Percentiles rank a stretch among this genome's conserved stretches.
Conservation (phyloP, 2,797 vertebrate species). For the Arctocebus calabarensis region DNA sequence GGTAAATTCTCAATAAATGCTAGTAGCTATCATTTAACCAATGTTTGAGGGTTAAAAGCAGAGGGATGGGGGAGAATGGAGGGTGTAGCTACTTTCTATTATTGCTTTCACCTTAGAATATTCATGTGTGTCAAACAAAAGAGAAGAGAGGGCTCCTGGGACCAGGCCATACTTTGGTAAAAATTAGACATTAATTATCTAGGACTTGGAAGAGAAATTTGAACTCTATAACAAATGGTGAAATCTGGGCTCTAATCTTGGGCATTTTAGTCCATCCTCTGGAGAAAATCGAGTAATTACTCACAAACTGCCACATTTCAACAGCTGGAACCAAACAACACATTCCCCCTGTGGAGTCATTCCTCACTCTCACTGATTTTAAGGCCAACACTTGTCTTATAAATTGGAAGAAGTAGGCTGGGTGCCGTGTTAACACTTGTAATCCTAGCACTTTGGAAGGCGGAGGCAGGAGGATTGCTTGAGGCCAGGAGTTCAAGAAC, state of each 20-base stretch:
- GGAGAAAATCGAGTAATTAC: conserved; percentile 54
- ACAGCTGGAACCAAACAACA: conserved; percentile 16
- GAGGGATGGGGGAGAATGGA: background rate
- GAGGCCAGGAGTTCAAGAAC: background rate
- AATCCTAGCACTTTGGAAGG: background rate
- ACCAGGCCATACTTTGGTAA: background rate
- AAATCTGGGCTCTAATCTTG: background rate
- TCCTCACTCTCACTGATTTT: conserved; percentile 43
- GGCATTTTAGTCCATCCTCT: background rate
- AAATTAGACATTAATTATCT: background rate
- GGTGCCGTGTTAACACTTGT: background rate
- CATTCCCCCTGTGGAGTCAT: background rate
- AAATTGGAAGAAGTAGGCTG: conserved; percentile 1
- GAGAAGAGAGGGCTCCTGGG: background rate
- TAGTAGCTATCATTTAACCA: background rate
- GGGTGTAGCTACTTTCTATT: background rate
- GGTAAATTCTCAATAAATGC: background rate
- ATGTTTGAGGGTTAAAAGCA: background rate
- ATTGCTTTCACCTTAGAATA: background rate
- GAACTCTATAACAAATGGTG: background rate
- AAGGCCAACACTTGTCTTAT: conserved; percentile 27
- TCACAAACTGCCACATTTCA: conserved; percentile 29
- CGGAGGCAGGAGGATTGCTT: background rate
- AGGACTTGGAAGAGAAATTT: background rate
- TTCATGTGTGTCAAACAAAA: background rate